phyloP scores from a whole-genome alignment of 2,113 vertebrate species.

The Carettochelys insculpta region DNA sequence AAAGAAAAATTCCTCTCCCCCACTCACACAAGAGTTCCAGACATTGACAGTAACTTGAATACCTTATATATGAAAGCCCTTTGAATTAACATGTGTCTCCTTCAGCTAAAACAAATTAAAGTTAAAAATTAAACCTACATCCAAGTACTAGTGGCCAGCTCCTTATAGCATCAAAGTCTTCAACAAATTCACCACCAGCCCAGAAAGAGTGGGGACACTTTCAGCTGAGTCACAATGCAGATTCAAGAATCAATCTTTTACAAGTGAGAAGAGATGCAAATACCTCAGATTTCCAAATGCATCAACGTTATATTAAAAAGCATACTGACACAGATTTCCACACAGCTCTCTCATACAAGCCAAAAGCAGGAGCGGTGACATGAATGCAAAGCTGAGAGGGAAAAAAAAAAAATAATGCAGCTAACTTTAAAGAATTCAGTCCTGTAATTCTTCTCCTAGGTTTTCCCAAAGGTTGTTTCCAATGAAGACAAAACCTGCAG shows the following conservation, averaged over 20 bases:
- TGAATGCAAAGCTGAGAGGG: background rate
- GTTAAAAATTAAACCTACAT: background rate
- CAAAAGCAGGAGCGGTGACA: background rate
- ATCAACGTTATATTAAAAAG: background rate
- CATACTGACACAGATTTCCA: background rate
- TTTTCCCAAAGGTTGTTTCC: background rate
- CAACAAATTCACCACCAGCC: background rate
- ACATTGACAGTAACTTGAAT: background rate
- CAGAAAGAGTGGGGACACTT: constrained; percentile 2
- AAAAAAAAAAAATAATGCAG: background rate
- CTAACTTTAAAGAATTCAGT: background rate
- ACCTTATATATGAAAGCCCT: background rate
- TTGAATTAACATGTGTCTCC: background rate
- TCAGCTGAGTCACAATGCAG: background rate
- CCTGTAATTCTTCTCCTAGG: background rate
- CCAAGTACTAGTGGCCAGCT: background rate
- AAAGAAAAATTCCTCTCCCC: background rate
- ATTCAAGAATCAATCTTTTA: background rate
- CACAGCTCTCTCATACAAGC: background rate
- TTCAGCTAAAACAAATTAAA: background rate
- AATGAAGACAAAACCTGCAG: background rate
- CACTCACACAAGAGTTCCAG: background rate
- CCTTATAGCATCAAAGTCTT: background rate
- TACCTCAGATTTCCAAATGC: background rate
- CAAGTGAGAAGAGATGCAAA: background rate